Evolutionary conservation across 2,113 vertebrate genomes (phyloP), one percentile per base, ranked within the genome.

Genomic region (Taxidea taxus): DNA sequence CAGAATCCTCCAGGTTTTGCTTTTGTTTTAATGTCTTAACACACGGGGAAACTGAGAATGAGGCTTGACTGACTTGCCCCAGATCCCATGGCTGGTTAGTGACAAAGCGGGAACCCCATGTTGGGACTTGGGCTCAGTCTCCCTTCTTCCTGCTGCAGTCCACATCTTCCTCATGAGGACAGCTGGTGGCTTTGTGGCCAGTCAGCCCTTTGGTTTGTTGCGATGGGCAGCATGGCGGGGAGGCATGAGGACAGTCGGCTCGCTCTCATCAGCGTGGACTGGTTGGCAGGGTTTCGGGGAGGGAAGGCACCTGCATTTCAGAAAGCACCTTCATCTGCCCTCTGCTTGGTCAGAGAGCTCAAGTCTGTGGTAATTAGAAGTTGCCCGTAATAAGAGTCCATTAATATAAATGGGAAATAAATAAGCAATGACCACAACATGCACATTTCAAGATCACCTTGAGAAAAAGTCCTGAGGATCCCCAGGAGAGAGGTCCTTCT

Each of bases 351-450:
- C 91, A 78, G 89, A 96, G 29, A 83, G 66, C 42, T 91, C 82
- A 11, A 31, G 72, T 60, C 64, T 66, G 18, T 37, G 80, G 42
- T 87, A 16, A n/a, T 91, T 77, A 85, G 88, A 94, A 89, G 66
- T 29, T 91, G 91, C 86, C 88, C 37, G 51, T 90, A 87, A 72
- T 96, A 95, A 92, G 84, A 64, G 54, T 14, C 13, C 87, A 98
- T 98, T 97, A 98, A 98, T 98, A 98, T 97, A 98, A 97, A 98
- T 97, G 58, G 97, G 91, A 93, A 97, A 97, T 98, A 97, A 98
- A 98, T 98, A 97, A 95, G 96, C 95, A 97, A 97, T 96, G 84
- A 81, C 96, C 51, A 56, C 62, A 92, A 66, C 84, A 83, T 78
- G 97, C 56, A 84, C 72, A 90, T 70, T 95, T 95, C 60, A 94